These are phyloP conservation scores for Parauchenoglanis punctatus DNA, from an alignment of 2,797 vertebrate species.

Conservation along the genomic window DNA sequence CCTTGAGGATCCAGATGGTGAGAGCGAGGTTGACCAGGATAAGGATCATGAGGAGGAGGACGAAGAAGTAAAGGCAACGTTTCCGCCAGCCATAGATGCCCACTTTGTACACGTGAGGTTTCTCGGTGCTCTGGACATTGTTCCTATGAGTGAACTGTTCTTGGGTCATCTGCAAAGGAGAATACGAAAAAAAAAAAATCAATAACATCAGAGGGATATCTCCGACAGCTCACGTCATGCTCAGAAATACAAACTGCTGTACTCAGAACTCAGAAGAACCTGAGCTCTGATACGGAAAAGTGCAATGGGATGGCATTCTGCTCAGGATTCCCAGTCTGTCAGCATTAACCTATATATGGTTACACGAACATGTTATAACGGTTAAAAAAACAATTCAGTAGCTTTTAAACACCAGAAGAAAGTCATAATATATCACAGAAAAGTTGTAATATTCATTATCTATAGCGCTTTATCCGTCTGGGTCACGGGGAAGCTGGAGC, in stretches of 20 bases:
- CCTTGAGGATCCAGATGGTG: slow-evolving; percentile 99
- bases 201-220: not conserved
- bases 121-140: slow-evolving; percentile 91
- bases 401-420: too few relatives aligned
- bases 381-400: too few relatives aligned
- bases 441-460: too few relatives aligned
- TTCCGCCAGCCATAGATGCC: slow-evolving; percentile 99
- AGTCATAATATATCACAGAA: too few relatives aligned
- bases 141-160: slow-evolving; percentile 95
- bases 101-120: slow-evolving; percentile 97
- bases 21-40: slow-evolving; percentile 98
- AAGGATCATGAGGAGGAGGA: slow-evolving; percentile 97
- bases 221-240: too few relatives aligned
- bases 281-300: too few relatives aligned
- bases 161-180: slow-evolving; percentile 91
- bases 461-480: too few relatives aligned
- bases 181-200: slow-evolving; percentile 45
- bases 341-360: too few relatives aligned
- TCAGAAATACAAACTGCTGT: too few relatives aligned
- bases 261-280: too few relatives aligned
- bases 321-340: not conserved
- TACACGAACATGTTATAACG: too few relatives aligned
- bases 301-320: not conserved
- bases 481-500: too few relatives aligned
- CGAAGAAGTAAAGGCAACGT: slow-evolving; percentile 98